Base-by-base conservation (phyloP, 2,797 vertebrate genomes). In the Halcyon badia region DNA sequence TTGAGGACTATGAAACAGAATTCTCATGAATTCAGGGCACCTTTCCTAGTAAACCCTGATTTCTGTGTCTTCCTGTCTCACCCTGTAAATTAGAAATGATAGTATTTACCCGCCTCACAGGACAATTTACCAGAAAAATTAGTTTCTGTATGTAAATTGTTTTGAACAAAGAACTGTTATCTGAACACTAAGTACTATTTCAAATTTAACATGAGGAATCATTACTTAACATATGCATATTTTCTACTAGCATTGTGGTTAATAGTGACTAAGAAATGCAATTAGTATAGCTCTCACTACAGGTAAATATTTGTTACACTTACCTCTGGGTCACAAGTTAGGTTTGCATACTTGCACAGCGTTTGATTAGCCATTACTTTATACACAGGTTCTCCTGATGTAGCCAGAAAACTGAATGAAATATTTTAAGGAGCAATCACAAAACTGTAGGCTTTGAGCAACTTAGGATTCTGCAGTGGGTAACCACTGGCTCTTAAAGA, bases 351-450 rank as follows among this genome's bases (percentile, higher is more conserved):
- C 88, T 98, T 97, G 98, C 99, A 99, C 44, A 97, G 95, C 24
- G 98, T 98, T 33, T 98, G 98, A 93, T 98, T 96, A 46, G 98
- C 98, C 96, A 99, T 98, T 83, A 99, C 98, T 98, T 99, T 99
- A 97, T 99, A 99, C 51, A 99, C 96, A 17, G 99, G 98, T 54
- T 99, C 97, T 44, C 99, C 99, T 73, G 99, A 99, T 14, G 99
- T 99, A 51, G 99, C 99, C 97, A 99, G 98, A 95, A 99, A 99
- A 91, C 99, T 99, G 88, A 84, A 88, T 15, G 5, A 83, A 95
- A 13, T 76, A 57, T 80, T 89, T 98, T 98, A 98, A 98, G 98
- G 97, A 96, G 28, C 68, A 97, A 94, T 82, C 56, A 90, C 26
- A 90, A 31, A 82, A 58, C 72, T 26, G 37, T 17, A 60, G 25